A percentile compares a stretch with the other conserved stretches of the same genome.
These are phyloP conservation scores for Macrosoma leucophasiata DNA, from an alignment of 2,888 invertebrate genomes.

Conservation along the genomic window DNA sequence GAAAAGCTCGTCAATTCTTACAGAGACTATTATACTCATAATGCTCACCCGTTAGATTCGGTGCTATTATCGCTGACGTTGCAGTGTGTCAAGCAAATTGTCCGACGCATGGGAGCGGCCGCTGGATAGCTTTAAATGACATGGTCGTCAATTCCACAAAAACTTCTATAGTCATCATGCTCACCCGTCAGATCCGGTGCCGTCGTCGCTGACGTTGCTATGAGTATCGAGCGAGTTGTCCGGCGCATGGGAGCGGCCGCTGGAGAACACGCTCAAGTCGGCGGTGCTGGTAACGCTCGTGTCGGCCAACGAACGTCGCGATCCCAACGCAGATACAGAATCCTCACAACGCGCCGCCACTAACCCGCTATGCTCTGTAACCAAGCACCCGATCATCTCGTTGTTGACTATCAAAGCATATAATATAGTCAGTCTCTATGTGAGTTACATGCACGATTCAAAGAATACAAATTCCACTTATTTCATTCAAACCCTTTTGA, in stretches of 20 bases:
- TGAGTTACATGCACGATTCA: too few relatives aligned
- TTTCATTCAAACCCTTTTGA: too few relatives aligned
- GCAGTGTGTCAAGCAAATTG: not conserved
- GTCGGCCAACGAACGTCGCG: slow-evolving; percentile 86
- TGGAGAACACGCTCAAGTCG: slow-evolving; percentile 86
- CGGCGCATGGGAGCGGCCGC: slow-evolving; percentile 82
- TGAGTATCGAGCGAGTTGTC: slow-evolving; percentile 86
- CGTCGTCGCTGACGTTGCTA: slow-evolving; percentile 85
- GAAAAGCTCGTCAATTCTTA: too few relatives aligned
- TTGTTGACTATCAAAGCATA: too few relatives aligned
- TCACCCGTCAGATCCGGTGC: slow-evolving; percentile 80
- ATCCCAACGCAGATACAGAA: slow-evolving; percentile 82
- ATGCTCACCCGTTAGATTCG: too few relatives aligned
- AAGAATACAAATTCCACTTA: too few relatives aligned
- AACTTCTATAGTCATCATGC: too few relatives aligned
- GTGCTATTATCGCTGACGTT: too few relatives aligned
- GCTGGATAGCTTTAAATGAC: slow-evolving; percentile 37
- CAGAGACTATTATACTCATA: too few relatives aligned
- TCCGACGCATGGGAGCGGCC: not conserved
- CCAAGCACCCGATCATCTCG: slow-evolving; percentile 16
- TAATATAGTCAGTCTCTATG: not conserved
- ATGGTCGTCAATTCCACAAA: too few relatives aligned
- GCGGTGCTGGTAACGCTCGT: slow-evolving; percentile 90
- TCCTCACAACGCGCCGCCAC: slow-evolving; percentile 72
- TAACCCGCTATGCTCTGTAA: slow-evolving; percentile 61